Conservation (phyloP, 2,888 invertebrate species). For the Drosophila bunnanda region DNA sequence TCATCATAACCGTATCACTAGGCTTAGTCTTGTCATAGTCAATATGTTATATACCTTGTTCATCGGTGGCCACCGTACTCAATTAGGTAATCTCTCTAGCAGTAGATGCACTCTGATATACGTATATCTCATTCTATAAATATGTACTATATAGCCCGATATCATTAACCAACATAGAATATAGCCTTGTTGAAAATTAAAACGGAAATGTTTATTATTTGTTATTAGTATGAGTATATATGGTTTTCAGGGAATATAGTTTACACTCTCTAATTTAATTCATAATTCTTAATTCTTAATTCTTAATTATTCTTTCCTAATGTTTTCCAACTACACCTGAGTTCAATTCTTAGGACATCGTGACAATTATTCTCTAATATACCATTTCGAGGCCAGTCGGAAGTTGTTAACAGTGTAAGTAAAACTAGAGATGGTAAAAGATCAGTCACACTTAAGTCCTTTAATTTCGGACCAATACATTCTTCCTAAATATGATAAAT, state of each 20-base stretch:
- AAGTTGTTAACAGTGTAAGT: conserved; percentile 8
- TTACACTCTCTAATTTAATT: background rate
- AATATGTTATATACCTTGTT: conserved; percentile 18
- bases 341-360: background rate
- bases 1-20: conserved; percentile 51
- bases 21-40: conserved; percentile 46
- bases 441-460: background rate
- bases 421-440: background rate
- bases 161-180: conserved; percentile 11
- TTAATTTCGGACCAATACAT: background rate
- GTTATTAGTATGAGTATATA: background rate
- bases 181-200: conserved; percentile 15
- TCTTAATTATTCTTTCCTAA: conserved; percentile 17
- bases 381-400: background rate
- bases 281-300: background rate
- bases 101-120: conserved; percentile 4
- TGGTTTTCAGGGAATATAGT: background rate
- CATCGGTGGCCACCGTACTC: conserved; percentile 46
- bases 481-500: background rate
- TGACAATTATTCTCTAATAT: background rate
- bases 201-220: background rate
- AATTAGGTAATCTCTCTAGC: conserved; percentile 22
- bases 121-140: conserved; percentile 9
- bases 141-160: conserved; percentile 8
- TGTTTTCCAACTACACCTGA: conserved; percentile 22